Conservation (phyloP, 2,888 invertebrate genomes). For the Drosophila fulvimacula region DNA sequence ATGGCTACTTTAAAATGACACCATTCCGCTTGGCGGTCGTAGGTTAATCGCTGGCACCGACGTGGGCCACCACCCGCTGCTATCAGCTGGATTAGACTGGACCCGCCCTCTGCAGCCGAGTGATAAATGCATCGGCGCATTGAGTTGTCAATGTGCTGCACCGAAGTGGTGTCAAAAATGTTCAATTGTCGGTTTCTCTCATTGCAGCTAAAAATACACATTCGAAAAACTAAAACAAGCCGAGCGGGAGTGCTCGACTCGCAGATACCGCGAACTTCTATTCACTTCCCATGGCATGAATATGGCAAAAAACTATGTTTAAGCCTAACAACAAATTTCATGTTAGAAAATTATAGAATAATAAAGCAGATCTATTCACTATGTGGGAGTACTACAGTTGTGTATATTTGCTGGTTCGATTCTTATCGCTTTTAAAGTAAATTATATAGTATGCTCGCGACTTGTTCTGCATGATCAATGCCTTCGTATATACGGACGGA, state of each 20-base stretch:
- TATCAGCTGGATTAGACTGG: conserved; percentile 58
- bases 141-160: conserved; percentile 64
- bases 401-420: no score
- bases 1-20: conserved; percentile 81
- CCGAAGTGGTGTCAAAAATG: conserved; percentile 42
- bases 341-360: background rate
- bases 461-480: background rate
- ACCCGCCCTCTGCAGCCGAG: conserved; percentile 31
- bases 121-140: conserved; percentile 71
- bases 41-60: conserved; percentile 60
- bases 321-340: background rate
- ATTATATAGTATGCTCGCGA: background rate
- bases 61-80: conserved; percentile 67
- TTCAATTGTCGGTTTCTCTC: conserved; percentile 23
- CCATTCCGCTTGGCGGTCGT: conserved; percentile 47
- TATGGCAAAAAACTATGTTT: background rate
- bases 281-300: background rate
- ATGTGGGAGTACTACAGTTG: no score
- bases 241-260: background rate
- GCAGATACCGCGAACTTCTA: background rate
- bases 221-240: background rate
- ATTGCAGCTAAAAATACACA: conserved; percentile 5
- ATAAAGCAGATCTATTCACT: background rate
- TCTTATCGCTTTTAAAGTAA: no score
- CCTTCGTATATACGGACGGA: background rate